phyloP scores from a whole-genome alignment of 2,888 invertebrate genomes.

The Netelia inedita region DNA sequence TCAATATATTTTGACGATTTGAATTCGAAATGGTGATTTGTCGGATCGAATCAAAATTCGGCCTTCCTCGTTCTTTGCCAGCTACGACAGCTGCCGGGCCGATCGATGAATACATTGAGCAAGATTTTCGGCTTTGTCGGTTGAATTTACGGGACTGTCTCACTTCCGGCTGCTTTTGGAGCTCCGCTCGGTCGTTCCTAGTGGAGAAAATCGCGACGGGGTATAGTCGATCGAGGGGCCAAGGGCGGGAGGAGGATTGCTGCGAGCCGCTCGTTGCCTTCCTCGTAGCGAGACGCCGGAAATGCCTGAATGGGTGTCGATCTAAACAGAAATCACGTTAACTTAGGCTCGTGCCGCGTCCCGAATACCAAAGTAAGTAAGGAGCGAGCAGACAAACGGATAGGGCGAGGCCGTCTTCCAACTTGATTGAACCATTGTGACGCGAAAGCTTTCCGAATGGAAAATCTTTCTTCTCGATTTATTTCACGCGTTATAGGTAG shows the following conservation, averaged over 20 bases:
- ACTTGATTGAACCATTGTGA: constrained; percentile 84
- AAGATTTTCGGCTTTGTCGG: constrained; percentile 28
- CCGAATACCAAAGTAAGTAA: constrained; percentile 79
- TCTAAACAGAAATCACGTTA: constrained; percentile 83
- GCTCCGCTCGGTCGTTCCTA: constrained; percentile 19
- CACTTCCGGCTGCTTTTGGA: constrained; percentile 42
- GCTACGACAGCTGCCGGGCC: too few species aligned
- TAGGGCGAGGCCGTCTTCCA: constrained; percentile 73
- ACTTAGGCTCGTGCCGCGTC: constrained; percentile 73
- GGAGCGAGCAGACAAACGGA: constrained; percentile 67
- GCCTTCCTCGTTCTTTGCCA: not conserved
- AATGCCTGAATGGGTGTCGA: constrained; percentile 78
- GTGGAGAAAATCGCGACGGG: constrained; percentile 21
- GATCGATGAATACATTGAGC: not conserved
- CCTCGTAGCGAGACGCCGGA: constrained; percentile 65
- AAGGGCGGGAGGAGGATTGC: constrained; percentile 16
- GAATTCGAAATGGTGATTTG: not conserved
- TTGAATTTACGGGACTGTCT: constrained; percentile 40
- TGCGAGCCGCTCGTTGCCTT: not conserved
- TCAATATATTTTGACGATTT: constrained; percentile 1
- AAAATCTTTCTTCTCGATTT: constrained; percentile 19
- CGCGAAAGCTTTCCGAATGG: constrained; percentile 58
- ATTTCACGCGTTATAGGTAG: constrained; percentile 35
- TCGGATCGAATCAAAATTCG: not conserved
- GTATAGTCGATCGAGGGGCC: constrained; percentile 38